phyloP scores from a whole-genome alignment of 2,888 invertebrate species.

The Idaea dimidiata region DNA sequence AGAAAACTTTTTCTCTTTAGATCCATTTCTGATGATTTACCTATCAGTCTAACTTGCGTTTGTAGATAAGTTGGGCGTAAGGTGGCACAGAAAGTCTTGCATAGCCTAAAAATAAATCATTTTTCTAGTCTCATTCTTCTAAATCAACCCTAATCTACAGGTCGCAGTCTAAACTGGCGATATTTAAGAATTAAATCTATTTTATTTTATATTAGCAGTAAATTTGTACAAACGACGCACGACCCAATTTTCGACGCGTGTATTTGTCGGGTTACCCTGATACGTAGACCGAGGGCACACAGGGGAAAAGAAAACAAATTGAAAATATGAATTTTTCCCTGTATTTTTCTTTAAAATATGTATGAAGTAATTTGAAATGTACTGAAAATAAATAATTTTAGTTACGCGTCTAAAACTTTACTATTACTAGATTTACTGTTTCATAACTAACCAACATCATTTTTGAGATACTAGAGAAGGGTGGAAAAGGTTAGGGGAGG shows the following conservation, averaged over 20 bases:
- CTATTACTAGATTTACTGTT: no score
- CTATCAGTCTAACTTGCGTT: no score
- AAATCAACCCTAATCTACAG: not conserved
- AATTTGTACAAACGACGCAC: constrained; percentile 57
- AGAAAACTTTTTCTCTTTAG: no score
- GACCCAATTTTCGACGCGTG: constrained; percentile 43
- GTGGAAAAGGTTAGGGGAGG: no score
- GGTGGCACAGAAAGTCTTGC: no score
- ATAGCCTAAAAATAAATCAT: not conserved
- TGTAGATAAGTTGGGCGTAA: no score
- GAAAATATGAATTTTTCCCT: constrained; percentile 8
- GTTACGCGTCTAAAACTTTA: no score
- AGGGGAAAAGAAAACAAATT: constrained; percentile 5
- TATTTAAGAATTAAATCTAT: constrained; percentile 39
- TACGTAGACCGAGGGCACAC: constrained; percentile 11
- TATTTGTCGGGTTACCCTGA: constrained; percentile 4
- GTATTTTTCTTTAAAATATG: constrained; percentile 14
- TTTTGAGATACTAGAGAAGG: no score
- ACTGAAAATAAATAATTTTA: no score
- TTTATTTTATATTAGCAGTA: constrained; percentile 65
- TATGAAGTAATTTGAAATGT: no score
- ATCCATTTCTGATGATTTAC: no score
- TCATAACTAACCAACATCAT: no score
- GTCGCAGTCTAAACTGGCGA: not conserved
- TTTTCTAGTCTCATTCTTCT: not conserved